Evolutionary conservation across 2,888 invertebrate species (phyloP).

Genomic region (Vesta saturnalis): DNA sequence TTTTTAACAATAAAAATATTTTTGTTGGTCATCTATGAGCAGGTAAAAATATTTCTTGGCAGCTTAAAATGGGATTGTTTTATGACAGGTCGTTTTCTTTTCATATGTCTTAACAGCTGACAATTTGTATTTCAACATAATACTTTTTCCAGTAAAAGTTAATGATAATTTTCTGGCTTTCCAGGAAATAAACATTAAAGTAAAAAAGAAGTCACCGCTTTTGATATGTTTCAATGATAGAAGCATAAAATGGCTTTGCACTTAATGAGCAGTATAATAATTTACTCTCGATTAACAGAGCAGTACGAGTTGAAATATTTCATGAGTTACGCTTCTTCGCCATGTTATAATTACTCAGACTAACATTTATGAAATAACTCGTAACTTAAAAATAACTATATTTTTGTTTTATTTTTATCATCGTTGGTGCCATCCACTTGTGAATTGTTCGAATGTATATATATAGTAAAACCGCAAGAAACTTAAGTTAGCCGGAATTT

Average conservation of each 20-base stretch:
- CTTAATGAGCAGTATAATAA: background rate
- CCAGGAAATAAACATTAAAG: too few relatives aligned
- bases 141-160: background rate
- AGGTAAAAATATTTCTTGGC: background rate
- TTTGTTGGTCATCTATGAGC: background rate
- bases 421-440: background rate
- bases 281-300: background rate
- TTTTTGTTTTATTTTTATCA: constrained; percentile 1
- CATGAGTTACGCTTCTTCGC: background rate
- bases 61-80: background rate
- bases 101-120: background rate
- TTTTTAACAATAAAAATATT: background rate
- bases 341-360: background rate
- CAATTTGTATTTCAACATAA: background rate
- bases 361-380: background rate
- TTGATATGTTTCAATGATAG: too few relatives aligned
- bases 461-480: background rate
- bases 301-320: background rate
- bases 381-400: background rate
- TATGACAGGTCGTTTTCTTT: background rate
- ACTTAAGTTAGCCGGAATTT: too few relatives aligned
- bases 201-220: too few relatives aligned
- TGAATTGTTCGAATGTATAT: background rate
- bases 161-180: too few relatives aligned
- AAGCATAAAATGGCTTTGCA: background rate